Conservation (phyloP, 2,797 vertebrate genomes). For the Ptychobarbus kaznakovi region DNA sequence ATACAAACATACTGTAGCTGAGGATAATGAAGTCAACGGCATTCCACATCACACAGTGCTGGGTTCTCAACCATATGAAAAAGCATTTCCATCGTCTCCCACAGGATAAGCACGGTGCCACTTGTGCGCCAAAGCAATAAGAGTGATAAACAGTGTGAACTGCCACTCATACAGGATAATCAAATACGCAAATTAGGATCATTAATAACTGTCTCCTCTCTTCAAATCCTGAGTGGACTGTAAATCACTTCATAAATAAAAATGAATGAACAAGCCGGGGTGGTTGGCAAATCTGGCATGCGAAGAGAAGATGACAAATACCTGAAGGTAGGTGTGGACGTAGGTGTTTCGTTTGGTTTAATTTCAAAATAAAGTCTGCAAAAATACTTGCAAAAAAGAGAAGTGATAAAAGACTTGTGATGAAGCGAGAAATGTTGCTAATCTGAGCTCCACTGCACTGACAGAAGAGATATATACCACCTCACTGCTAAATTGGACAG, state of each 20-base stretch:
- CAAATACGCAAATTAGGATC: constrained; percentile 61
- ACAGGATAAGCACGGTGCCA: constrained; percentile 23
- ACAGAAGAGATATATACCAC: constrained; percentile 35
- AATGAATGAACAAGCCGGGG: background rate
- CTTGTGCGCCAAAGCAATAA: constrained; percentile 49
- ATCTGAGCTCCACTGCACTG: background rate
- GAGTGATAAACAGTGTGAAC: constrained; percentile 35
- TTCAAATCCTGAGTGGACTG: constrained; percentile 33
- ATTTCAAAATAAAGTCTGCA: constrained; percentile 9
- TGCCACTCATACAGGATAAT: constrained; percentile 60
- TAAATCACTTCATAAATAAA: constrained; percentile 52
- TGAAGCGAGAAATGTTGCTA: constrained; percentile 13
- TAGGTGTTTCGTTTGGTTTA: background rate
- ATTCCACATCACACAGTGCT: constrained; percentile 1
- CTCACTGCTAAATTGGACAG: constrained; percentile 30
- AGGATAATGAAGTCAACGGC: constrained; percentile 5
- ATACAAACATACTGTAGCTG: background rate
- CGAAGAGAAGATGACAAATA: constrained; percentile 39
- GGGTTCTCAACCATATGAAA: constrained; percentile 5
- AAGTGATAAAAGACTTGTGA: constrained; percentile 3
- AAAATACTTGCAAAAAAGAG: background rate
- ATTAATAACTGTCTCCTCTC: constrained; percentile 46
- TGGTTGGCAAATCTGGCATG: constrained; percentile 18
- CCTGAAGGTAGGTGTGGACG: constrained; percentile 46
- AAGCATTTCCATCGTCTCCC: background rate